A percentile compares a stretch with the other conserved stretches of the same genome.
Evolutionary conservation across 2,888 invertebrate genomes (phyloP).

Genomic region (Candidula unifasciata): DNA sequence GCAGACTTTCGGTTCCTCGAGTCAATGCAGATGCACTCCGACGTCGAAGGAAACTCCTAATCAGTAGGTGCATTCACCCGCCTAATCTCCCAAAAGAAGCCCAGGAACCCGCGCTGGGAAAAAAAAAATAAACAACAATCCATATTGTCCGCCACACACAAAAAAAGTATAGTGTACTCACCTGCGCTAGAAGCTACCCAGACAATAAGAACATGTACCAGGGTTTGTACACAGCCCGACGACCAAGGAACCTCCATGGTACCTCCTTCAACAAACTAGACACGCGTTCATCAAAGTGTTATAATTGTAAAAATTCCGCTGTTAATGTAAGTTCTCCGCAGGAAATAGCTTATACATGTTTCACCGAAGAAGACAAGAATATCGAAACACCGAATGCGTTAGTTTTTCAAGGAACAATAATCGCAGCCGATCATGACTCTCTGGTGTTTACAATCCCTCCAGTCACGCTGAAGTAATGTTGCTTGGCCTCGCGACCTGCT

Average conservation of each 20-base stretch:
- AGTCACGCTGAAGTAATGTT: slow-evolving; percentile 42
- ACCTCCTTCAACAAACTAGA: background rate
- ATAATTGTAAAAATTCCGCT: too few species aligned
- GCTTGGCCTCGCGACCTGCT: slow-evolving; percentile 37
- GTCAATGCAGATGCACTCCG: too few species aligned
- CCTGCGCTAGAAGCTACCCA: slow-evolving; percentile 20
- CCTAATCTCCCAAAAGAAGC: too few species aligned
- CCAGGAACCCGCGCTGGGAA: too few species aligned
- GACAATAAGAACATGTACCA: slow-evolving; percentile 5
- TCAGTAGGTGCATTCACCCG: too few species aligned
- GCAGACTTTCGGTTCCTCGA: too few species aligned
- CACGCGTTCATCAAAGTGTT: background rate
- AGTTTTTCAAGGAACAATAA: slow-evolving; percentile 41
- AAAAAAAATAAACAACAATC: too few species aligned
- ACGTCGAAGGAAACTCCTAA: too few species aligned
- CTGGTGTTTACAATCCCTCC: slow-evolving; percentile 33
- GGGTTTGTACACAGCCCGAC: background rate
- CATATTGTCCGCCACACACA: too few species aligned
- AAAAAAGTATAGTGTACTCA: background rate
- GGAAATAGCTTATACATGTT: background rate
- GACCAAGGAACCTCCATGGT: slow-evolving; percentile 26
- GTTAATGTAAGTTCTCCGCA: background rate
- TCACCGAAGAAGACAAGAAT: background rate
- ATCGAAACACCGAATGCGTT: background rate
- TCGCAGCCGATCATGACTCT: slow-evolving; percentile 27